These are phyloP conservation scores for Sebastes hopkinsi DNA, from an alignment of 2,797 vertebrate genomes.

Conservation along the genomic window DNA sequence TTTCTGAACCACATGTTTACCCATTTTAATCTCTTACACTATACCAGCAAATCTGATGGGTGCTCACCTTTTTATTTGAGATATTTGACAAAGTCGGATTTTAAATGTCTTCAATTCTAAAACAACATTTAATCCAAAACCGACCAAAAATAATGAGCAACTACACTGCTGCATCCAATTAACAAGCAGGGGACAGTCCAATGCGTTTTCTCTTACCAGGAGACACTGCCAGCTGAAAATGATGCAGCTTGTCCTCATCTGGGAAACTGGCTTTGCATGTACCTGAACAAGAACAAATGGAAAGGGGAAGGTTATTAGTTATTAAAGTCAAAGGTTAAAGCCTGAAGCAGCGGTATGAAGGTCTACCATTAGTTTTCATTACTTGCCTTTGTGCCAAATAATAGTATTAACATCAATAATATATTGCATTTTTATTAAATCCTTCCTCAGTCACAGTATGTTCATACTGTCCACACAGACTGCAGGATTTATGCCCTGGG, in stretches of 20 bases:
- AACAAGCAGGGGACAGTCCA: background rate
- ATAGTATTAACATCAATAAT: background rate
- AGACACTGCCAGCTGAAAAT: slow-evolving; percentile 93
- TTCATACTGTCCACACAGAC: background rate
- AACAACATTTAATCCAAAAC: background rate
- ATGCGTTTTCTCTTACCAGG: slow-evolving; percentile 87
- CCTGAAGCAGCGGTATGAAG: background rate
- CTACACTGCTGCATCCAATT: background rate
- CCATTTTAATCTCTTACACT: background rate
- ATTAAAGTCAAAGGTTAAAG: background rate
- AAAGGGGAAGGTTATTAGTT: background rate
- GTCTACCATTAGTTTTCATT: background rate
- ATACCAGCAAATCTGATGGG: background rate
- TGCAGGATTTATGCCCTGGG: background rate
- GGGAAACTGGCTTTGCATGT: slow-evolving; percentile 98
- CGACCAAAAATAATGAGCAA: background rate
- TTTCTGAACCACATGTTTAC: background rate
- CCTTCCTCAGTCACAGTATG: background rate
- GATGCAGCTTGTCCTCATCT: slow-evolving; percentile 96
- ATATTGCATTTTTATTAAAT: background rate
- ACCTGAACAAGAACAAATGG: slow-evolving; percentile 78
- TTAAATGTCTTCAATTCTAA: background rate
- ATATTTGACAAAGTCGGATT: background rate
- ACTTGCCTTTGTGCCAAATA: background rate
- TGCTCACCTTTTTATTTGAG: background rate